Conservation (phyloP, 2,888 invertebrate species). For the Ypsolopha sequella region DNA sequence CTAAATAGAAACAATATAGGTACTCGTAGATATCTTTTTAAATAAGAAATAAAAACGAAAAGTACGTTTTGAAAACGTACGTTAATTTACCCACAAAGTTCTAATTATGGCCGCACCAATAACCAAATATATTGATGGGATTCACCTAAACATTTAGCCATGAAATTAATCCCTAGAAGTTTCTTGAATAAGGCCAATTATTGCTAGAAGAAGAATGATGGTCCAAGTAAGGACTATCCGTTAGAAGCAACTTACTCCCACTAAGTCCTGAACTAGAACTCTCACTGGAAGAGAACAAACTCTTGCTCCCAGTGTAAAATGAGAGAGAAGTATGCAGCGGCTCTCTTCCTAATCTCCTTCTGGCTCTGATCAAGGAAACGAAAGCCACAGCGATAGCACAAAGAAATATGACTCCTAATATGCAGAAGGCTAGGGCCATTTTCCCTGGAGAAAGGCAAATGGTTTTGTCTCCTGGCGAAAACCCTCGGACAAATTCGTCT, state of each 20-base stretch:
- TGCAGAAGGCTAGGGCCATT: slow-evolving; percentile 81
- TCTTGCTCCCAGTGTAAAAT: slow-evolving; percentile 72
- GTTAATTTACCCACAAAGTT: too few species aligned
- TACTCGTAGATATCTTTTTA: too few species aligned
- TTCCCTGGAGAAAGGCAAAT: slow-evolving; percentile 83
- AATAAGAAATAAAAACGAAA: too few species aligned
- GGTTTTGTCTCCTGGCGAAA: slow-evolving; percentile 72
- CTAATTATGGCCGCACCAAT: too few species aligned
- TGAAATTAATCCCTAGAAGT: too few species aligned
- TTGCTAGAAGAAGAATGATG: slow-evolving; percentile 67
- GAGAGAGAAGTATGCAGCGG: slow-evolving; percentile 64
- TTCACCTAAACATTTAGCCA: too few species aligned
- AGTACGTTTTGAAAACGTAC: too few species aligned
- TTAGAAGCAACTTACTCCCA: slow-evolving; percentile 71
- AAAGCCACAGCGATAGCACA: slow-evolving; percentile 79
- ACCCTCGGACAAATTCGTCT: slow-evolving; percentile 47
- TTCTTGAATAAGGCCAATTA: slow-evolving; percentile 63
- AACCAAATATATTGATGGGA: too few species aligned
- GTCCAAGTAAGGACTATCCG: slow-evolving; percentile 73
- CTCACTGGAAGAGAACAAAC: slow-evolving; percentile 72
- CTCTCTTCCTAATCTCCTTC: slow-evolving; percentile 61
- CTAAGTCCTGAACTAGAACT: slow-evolving; percentile 72
- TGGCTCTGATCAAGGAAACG: slow-evolving; percentile 73
- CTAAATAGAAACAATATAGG: too few species aligned
- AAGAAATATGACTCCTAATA: slow-evolving; percentile 78